A percentile compares a stretch with the other conserved stretches of the same genome.
Evolutionary conservation across 30 jellyfish, hydroid and myxozoan species (phyloP).

Genomic region (Chrysaora quinquecirrha): DNA sequence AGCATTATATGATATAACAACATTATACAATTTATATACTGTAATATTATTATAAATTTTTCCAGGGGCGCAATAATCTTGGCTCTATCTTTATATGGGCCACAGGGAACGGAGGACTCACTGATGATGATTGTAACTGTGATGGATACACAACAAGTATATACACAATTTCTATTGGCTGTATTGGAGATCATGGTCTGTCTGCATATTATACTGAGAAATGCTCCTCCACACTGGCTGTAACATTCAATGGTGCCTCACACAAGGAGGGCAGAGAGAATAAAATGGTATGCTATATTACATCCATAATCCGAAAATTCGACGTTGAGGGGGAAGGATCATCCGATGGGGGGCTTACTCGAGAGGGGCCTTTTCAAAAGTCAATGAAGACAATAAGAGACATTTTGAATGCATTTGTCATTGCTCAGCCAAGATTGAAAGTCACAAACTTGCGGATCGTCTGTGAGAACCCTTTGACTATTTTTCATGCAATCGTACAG

Average conservation of each 20-base stretch:
- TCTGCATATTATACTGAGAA: slow-evolving; percentile 98
- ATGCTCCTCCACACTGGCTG: slow-evolving; percentile 99
- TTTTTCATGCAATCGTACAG: too few species aligned
- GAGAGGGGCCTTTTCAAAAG: too few species aligned
- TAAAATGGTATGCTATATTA: slow-evolving; percentile 77
- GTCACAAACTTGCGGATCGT: too few species aligned
- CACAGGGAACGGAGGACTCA: slow-evolving; percentile 99
- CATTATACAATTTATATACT: too few species aligned
- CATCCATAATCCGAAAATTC: background rate
- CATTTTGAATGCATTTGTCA: too few species aligned
- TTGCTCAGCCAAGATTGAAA: too few species aligned
- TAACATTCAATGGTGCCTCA: slow-evolving; percentile 99
- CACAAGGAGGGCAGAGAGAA: slow-evolving; percentile 98
- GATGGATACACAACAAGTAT: slow-evolving; percentile 99
- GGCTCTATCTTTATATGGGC: slow-evolving; percentile 99
- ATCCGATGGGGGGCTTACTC: too few species aligned
- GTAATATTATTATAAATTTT: background rate
- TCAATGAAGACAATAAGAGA: too few species aligned
- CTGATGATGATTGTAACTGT: slow-evolving; percentile 99
- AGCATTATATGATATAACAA: too few species aligned
- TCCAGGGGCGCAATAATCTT: slow-evolving; percentile 89
- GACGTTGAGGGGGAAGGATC: background rate
- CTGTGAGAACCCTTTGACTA: too few species aligned
- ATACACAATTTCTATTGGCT: slow-evolving; percentile 96
- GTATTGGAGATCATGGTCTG: slow-evolving; percentile 99